A percentile compares a stretch with the other conserved stretches of the same genome.
Conservation (phyloP, 2,888 invertebrate genomes). For the Eristalis pertinax region DNA sequence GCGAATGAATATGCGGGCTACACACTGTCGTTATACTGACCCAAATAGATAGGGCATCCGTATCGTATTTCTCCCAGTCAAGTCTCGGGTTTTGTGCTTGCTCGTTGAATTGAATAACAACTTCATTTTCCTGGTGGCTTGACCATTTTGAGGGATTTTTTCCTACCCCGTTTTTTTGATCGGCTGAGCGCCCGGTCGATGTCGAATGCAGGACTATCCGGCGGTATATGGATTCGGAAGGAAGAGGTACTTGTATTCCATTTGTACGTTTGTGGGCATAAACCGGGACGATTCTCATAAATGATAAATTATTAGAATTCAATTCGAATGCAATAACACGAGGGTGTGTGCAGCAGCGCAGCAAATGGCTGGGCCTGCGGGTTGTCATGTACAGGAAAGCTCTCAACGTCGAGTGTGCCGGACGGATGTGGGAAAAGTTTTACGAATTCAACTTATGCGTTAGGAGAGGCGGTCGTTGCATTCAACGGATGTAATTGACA, state of each 20-base stretch:
- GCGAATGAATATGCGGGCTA: slow-evolving; percentile 33
- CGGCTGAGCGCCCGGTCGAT: neutral
- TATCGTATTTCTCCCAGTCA: slow-evolving; percentile 45
- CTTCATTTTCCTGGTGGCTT: slow-evolving; percentile 50
- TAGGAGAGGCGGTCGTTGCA: slow-evolving; percentile 12
- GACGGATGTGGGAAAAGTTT: slow-evolving; percentile 9
- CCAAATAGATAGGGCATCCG: slow-evolving; percentile 71
- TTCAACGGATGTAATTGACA: slow-evolving; percentile 68
- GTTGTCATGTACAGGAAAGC: slow-evolving; percentile 59
- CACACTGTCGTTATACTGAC: slow-evolving; percentile 72
- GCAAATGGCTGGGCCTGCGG: slow-evolving; percentile 15
- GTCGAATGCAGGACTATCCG: slow-evolving; percentile 6
- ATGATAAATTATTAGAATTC: slow-evolving; percentile 72
- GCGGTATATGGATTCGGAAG: neutral
- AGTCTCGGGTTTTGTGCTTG: slow-evolving; percentile 23
- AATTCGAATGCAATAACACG: slow-evolving; percentile 69
- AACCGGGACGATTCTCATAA: slow-evolving; percentile 57
- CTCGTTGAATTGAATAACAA: slow-evolving; percentile 69
- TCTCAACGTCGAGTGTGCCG: slow-evolving; percentile 12
- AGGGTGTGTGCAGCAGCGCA: slow-evolving; percentile 12
- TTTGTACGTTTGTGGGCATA: neutral
- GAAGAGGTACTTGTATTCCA: neutral
- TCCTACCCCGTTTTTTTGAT: slow-evolving; percentile 9
- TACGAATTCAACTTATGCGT: slow-evolving; percentile 50
- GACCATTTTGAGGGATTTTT: neutral